Conservation (phyloP, 2,113 vertebrate genomes). For the Lanius collurio region DNA sequence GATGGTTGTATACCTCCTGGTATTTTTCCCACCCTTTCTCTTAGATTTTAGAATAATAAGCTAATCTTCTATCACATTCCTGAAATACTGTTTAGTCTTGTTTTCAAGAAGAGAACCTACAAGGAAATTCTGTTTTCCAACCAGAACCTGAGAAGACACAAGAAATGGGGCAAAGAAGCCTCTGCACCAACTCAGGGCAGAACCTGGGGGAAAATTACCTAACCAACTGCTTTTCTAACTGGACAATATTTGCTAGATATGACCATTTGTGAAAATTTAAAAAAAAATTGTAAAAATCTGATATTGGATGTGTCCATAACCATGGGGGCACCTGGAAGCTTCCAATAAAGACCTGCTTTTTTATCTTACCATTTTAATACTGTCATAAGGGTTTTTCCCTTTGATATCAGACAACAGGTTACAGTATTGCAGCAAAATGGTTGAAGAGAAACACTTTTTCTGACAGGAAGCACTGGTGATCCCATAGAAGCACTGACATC, state of each 20-base stretch:
- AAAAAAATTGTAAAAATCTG: background rate
- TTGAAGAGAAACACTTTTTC: background rate
- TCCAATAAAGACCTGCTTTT: background rate
- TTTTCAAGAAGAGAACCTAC: background rate
- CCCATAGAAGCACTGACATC: background rate
- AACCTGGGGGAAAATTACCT: background rate
- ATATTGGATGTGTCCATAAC: background rate
- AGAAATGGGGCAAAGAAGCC: background rate
- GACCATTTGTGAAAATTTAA: background rate
- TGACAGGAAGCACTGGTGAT: background rate
- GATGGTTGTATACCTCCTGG: background rate
- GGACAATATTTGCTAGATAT: background rate
- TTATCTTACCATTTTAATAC: background rate
- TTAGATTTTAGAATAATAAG: background rate
- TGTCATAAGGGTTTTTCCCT: background rate
- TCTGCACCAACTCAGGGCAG: fast-evolving
- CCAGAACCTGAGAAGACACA: background rate
- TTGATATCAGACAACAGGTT: background rate
- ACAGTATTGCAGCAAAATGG: background rate
- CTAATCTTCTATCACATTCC: background rate
- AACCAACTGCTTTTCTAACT: background rate
- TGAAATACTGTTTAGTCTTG: background rate
- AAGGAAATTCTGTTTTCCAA: background rate
- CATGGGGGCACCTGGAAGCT: background rate
- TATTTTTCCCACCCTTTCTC: background rate